A percentile compares a stretch with the other conserved stretches of the same genome.
phyloP scores from a whole-genome alignment of 2,888 invertebrate species.

The Trachelus tabidus region DNA sequence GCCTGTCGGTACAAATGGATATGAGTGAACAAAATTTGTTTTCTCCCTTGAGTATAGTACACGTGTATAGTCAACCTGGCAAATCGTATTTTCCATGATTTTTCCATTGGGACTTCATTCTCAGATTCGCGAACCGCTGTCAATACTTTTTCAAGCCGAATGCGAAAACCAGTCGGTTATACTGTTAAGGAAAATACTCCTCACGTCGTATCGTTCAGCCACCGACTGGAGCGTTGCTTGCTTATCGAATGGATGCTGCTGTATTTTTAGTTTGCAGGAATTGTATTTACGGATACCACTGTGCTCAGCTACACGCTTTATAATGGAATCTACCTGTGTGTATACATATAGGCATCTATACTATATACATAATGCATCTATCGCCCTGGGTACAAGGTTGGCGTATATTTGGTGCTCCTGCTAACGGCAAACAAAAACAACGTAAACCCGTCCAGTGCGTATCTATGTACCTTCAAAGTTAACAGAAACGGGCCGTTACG shows the following conservation, averaged over 20 bases:
- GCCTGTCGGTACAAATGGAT: background rate
- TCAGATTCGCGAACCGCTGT: background rate
- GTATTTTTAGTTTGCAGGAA: background rate
- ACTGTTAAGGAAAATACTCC: background rate
- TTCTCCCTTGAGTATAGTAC: background rate
- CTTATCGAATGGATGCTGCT: background rate
- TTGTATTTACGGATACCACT: background rate
- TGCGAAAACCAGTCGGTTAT: background rate
- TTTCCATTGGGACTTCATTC: background rate
- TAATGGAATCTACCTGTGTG: background rate
- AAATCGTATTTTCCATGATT: background rate
- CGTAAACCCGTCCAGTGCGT: background rate
- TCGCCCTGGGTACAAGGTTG: background rate
- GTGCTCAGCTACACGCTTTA: background rate
- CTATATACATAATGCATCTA: background rate
- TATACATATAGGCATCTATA: background rate
- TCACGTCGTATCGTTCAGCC: background rate
- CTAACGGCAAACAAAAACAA: conserved; percentile 42
- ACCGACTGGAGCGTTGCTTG: background rate
- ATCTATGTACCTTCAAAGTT: conserved; percentile 19
- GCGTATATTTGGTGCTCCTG: conserved; percentile 26
- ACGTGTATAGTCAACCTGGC: background rate
- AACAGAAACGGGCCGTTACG: conserved; percentile 32
- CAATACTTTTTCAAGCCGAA: background rate
- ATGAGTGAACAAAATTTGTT: background rate